Evolutionary conservation across 2,888 invertebrate genomes (phyloP).

Genomic region (Coleophora deauratella): DNA sequence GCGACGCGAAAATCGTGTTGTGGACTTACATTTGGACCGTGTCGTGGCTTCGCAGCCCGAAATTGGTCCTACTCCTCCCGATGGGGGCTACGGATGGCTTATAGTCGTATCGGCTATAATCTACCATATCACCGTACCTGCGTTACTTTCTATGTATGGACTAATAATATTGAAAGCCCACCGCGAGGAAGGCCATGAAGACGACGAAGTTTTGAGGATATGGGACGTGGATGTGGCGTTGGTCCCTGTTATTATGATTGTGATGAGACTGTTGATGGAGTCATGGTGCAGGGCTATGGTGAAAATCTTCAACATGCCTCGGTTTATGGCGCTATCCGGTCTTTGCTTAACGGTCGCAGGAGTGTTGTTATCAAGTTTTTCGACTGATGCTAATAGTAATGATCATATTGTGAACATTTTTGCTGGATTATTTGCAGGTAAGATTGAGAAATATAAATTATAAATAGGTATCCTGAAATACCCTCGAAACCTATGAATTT

Average conservation of each 20-base stretch:
- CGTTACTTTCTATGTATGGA: slow-evolving; percentile 70
- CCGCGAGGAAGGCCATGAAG: slow-evolving; percentile 59
- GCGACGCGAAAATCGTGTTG: slow-evolving; percentile 35
- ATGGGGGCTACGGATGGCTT: slow-evolving; percentile 80
- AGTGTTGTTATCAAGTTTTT: slow-evolving; percentile 66
- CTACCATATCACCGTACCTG: slow-evolving; percentile 76
- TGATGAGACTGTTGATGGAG: slow-evolving; percentile 73
- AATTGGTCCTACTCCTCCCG: slow-evolving; percentile 77
- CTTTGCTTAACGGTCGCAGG: slow-evolving; percentile 75
- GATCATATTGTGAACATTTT: slow-evolving; percentile 64
- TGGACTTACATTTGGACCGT: slow-evolving; percentile 70
- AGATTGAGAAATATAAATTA: slow-evolving; percentile 15
- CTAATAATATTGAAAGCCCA: slow-evolving; percentile 68
- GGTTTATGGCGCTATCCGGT: slow-evolving; percentile 72
- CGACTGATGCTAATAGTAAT: slow-evolving; percentile 54
- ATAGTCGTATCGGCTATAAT: slow-evolving; percentile 73
- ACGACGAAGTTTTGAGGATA: slow-evolving; percentile 49
- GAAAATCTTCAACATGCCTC: slow-evolving; percentile 72
- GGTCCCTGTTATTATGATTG: slow-evolving; percentile 75
- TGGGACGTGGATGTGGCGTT: slow-evolving; percentile 76
- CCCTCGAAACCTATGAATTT: neutral
- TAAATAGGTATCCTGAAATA: neutral
- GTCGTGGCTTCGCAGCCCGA: slow-evolving; percentile 78
- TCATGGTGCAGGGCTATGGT: slow-evolving; percentile 75
- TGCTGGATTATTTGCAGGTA: slow-evolving; percentile 70